Percentiles rank a stretch among this genome's conserved stretches.
Conservation (phyloP, 2,888 invertebrate genomes). For the Coenonympha arcania region DNA sequence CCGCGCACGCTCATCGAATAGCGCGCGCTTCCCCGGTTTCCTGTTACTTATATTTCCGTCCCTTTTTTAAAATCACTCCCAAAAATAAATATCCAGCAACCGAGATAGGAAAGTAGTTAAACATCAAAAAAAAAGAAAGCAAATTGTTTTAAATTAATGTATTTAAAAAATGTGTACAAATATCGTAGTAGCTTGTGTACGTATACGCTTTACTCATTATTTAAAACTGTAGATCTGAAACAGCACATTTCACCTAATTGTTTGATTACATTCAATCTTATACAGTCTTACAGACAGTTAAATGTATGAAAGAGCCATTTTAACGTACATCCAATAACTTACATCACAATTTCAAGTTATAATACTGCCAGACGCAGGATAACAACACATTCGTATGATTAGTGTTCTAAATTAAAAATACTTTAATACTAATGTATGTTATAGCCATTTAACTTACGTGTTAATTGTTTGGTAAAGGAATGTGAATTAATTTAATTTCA, state of each 20-base stretch:
- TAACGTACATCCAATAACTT: conserved; percentile 36
- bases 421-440: too few relatives aligned
- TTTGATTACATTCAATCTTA: conserved; percentile 33
- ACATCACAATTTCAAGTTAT: conserved; percentile 40
- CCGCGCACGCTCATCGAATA: too few relatives aligned
- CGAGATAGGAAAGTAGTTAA: neutral
- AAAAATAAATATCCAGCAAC: too few relatives aligned
- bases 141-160: conserved; percentile 36
- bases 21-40: too few relatives aligned
- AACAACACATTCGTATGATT: neutral
- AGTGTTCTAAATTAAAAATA: too few relatives aligned
- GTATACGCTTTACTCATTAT: conserved; percentile 34
- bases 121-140: conserved; percentile 13
- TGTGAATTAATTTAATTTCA: conserved; percentile 8
- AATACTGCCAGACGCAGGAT: conserved; percentile 13
- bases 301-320: conserved; percentile 31
- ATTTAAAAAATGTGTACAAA: conserved; percentile 67
- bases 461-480: conserved; percentile 8
- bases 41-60: too few relatives aligned
- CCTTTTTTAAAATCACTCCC: too few relatives aligned
- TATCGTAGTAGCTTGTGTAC: conserved; percentile 57
- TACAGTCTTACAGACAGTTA: conserved; percentile 51
- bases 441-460: neutral
- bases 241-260: conserved; percentile 26
- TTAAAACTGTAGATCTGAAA: conserved; percentile 12